Evolutionary conservation across 2,113 vertebrate genomes (phyloP).

Genomic region (Notothenia rossii): DNA sequence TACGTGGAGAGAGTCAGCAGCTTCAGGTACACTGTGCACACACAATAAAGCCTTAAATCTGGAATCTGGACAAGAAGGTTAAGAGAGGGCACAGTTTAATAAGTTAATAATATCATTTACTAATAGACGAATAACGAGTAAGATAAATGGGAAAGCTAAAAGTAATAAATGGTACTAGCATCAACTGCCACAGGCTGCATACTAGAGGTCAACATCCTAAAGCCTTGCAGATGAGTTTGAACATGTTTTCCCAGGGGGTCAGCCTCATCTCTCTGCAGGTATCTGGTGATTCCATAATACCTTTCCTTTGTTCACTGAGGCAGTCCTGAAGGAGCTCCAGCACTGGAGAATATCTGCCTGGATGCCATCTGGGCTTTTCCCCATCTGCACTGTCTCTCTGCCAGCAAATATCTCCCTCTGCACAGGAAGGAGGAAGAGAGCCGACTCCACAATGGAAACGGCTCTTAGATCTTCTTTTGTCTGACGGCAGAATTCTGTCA

Average conservation of each 20-base stretch:
- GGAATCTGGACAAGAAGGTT: too few relatives aligned
- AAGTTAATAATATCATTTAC: too few relatives aligned
- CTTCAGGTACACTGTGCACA: too few relatives aligned
- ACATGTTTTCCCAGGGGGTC: neutral
- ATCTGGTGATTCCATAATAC: neutral
- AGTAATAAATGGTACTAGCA: too few relatives aligned
- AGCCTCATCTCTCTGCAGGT: neutral
- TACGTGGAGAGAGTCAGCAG: too few relatives aligned
- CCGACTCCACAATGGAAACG: neutral
- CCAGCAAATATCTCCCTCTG: neutral
- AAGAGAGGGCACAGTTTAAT: too few relatives aligned
- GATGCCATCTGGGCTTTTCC: constrained; percentile 1
- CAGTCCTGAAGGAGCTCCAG: neutral
- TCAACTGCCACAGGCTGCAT: too few relatives aligned
- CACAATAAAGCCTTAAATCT: too few relatives aligned
- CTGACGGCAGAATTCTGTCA: neutral
- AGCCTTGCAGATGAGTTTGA: neutral
- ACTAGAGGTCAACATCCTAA: neutral
- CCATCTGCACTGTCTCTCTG: constrained; percentile 1
- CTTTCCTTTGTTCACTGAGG: neutral
- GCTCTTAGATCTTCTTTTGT: neutral
- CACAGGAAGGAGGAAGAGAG: neutral
- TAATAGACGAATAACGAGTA: too few relatives aligned
- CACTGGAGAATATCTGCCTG: neutral
- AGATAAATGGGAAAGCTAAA: too few relatives aligned